Percentiles rank a stretch among this genome's conserved stretches.
Conservation (phyloP, 1,140 invertebrate genomes). For the Saccostrea cuccullata region DNA sequence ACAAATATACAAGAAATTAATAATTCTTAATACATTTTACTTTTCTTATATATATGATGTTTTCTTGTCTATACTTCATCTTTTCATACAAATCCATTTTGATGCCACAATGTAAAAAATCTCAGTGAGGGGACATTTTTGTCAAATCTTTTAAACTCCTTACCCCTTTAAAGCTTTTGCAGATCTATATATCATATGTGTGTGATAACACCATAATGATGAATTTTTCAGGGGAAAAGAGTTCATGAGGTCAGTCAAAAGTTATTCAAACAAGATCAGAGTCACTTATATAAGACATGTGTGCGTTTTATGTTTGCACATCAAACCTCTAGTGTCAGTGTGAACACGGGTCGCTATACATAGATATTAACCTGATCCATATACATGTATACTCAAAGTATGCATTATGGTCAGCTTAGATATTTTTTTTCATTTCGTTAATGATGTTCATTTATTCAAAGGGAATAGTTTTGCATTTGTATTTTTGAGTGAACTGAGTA, state of each 20-base stretch:
- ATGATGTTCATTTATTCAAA: too few species aligned
- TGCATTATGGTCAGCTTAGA: too few species aligned
- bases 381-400: too few species aligned
- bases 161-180: neutral
- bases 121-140: neutral
- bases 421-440: too few species aligned
- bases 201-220: neutral
- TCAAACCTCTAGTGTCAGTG: slow-evolving; percentile 3
- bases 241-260: neutral
- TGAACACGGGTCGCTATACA: neutral
- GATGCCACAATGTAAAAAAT: neutral
- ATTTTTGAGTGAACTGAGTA: too few species aligned
- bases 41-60: too few species aligned
- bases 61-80: too few species aligned
- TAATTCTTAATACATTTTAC: too few species aligned
- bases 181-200: neutral
- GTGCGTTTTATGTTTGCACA: neutral
- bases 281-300: neutral
- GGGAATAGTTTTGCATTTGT: too few species aligned
- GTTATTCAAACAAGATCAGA: slow-evolving; percentile 9
- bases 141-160: neutral
- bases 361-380: neutral
- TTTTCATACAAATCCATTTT: neutral
- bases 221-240: too few species aligned
- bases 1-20: too few species aligned